Percentiles rank a stretch among this genome's conserved stretches.
Evolutionary conservation across 2,797 vertebrate genomes (phyloP).

Genomic region (Vireo griseus): DNA sequence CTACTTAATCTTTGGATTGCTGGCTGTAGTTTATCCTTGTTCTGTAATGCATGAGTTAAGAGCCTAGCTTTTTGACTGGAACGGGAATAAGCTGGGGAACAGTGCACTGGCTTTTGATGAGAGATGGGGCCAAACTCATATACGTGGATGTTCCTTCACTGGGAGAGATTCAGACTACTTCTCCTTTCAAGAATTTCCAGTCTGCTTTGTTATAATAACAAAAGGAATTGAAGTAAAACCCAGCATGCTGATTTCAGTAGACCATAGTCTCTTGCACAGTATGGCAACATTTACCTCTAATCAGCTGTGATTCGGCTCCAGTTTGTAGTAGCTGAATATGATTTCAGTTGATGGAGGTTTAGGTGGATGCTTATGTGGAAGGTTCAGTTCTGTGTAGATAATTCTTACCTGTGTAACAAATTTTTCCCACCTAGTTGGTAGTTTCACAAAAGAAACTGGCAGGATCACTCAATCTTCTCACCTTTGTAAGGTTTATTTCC

Average conservation of each 20-base stretch:
- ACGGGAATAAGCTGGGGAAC: neutral
- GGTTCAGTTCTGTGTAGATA: neutral
- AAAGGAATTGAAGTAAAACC: neutral
- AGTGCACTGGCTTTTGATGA: neutral
- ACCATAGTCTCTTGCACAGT: neutral
- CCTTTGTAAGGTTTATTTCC: neutral
- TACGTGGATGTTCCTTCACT: neutral
- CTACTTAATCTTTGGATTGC: neutral
- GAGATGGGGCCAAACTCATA: neutral
- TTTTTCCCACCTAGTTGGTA: neutral
- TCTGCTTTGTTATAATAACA: neutral
- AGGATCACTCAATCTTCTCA: neutral
- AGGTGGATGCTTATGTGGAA: neutral
- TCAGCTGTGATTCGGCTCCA: neutral
- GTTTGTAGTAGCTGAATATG: neutral
- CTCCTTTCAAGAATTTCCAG: neutral
- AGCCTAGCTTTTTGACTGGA: neutral
- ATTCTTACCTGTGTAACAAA: neutral
- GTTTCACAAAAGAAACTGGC: neutral
- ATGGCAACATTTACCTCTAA: neutral
- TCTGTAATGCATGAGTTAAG: neutral
- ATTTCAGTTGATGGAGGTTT: neutral
- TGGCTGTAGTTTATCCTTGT: neutral
- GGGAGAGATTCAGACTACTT: neutral
- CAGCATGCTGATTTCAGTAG: neutral